A percentile compares a stretch with the other conserved stretches of the same genome.
These are phyloP conservation scores for Dasysyrphus tricinctus DNA, from an alignment of 2,888 invertebrate species.

Conservation along the genomic window DNA sequence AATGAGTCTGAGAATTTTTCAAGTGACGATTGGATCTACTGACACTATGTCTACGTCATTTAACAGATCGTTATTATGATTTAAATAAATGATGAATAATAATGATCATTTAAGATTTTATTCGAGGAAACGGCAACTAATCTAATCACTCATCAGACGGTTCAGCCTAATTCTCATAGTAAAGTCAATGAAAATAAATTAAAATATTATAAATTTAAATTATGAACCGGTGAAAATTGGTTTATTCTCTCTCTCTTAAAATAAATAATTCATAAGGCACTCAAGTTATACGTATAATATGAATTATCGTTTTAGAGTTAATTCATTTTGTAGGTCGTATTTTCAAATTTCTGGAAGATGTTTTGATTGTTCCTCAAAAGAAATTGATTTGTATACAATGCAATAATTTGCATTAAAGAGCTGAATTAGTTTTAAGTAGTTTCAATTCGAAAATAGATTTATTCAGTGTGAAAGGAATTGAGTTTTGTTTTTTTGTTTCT, in stretches of 20 bases:
- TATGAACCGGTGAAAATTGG: slow-evolving; percentile 2
- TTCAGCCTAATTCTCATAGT: slow-evolving; percentile 20
- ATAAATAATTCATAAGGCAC: slow-evolving; percentile 11
- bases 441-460: not conserved
- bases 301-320: slow-evolving; percentile 10
- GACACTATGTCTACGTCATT: slow-evolving; percentile 29
- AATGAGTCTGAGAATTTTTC: slow-evolving; percentile 50
- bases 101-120: slow-evolving; percentile 6
- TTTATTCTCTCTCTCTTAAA: not conserved
- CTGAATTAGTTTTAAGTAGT: not conserved
- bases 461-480: not conserved
- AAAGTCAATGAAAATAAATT: slow-evolving; percentile 38
- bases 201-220: slow-evolving; percentile 28
- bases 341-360: slow-evolving; percentile 10
- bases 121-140: slow-evolving; percentile 20
- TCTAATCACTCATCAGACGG: slow-evolving; percentile 36
- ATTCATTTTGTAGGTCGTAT: slow-evolving; percentile 8
- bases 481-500: not conserved
- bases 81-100: slow-evolving; percentile 9
- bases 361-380: slow-evolving; percentile 9
- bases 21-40: slow-evolving; percentile 31
- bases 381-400: not conserved
- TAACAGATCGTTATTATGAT: slow-evolving; percentile 28
- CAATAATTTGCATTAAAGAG: not conserved
- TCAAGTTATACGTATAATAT: not conserved